Conservation (phyloP, 2,113 vertebrate genomes). For the Uropsilus gracilis region DNA sequence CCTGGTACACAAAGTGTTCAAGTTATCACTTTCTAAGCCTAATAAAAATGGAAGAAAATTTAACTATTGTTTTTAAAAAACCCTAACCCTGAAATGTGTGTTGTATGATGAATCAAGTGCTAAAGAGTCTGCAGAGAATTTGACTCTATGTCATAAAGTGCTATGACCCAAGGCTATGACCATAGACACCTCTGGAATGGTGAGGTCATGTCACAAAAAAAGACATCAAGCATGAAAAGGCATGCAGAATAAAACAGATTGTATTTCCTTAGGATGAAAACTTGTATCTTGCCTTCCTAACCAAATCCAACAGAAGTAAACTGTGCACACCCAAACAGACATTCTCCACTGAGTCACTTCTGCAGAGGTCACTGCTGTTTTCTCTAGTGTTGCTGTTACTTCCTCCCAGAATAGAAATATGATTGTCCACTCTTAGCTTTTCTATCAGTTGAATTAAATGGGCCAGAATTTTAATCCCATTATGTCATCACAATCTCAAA, state of each 20-base stretch:
- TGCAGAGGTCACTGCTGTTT: background rate
- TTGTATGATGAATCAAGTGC: background rate
- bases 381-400: background rate
- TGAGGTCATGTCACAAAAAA: background rate
- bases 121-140: background rate
- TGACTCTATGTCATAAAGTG: background rate
- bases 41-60: background rate
- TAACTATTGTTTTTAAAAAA: background rate
- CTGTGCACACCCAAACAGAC: background rate
- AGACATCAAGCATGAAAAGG: background rate
- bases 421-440: background rate
- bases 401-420: background rate
- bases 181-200: background rate
- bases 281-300: background rate
- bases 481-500: background rate
- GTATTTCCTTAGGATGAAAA: background rate
- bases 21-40: background rate
- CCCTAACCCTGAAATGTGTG: background rate
- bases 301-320: background rate
- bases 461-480: background rate
- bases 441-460: background rate
- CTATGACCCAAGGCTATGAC: background rate
- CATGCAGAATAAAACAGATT: background rate
- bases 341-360: background rate
- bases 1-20: background rate